Evolutionary conservation across 1,140 invertebrate species (phyloP).

Genomic region (Rhyacophila brunnea): DNA sequence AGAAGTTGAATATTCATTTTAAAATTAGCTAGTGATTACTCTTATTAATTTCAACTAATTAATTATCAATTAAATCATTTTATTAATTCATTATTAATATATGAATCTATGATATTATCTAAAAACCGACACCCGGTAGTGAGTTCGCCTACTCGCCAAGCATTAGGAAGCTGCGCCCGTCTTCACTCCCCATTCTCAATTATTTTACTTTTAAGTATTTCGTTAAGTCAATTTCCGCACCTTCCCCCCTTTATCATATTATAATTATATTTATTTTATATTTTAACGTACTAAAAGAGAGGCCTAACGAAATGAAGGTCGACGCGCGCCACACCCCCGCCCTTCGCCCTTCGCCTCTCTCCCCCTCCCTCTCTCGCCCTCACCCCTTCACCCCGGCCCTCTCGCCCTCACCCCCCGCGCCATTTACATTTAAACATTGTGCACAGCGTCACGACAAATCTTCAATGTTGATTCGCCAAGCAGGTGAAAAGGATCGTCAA

Average conservation of each 20-base stretch:
- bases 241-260: slow-evolving; percentile 31
- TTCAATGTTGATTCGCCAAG: slow-evolving; percentile 21
- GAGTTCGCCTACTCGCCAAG: slow-evolving; percentile 33
- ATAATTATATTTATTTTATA: slow-evolving; percentile 32
- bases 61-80: slow-evolving; percentile 35
- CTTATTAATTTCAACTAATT: slow-evolving; percentile 37
- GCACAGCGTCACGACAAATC: slow-evolving; percentile 9
- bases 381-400: background rate
- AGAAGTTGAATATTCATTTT: slow-evolving; percentile 34
- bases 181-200: slow-evolving; percentile 14
- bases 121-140: slow-evolving; percentile 33
- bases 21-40: slow-evolving; percentile 37
- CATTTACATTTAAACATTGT: slow-evolving; percentile 9
- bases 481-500: slow-evolving; percentile 22
- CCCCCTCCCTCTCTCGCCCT: background rate
- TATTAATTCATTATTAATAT: slow-evolving; percentile 31
- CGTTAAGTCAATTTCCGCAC: slow-evolving; percentile 28
- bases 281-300: slow-evolving; percentile 35
- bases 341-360: slow-evolving; percentile 8
- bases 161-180: slow-evolving; percentile 22
- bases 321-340: slow-evolving; percentile 14
- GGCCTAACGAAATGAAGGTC: slow-evolving; percentile 35
- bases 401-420: slow-evolving; percentile 8
- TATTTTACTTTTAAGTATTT: slow-evolving; percentile 27
- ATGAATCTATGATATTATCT: slow-evolving; percentile 37